Evolutionary conservation across 2,888 invertebrate genomes (phyloP), one percentile per base, ranked within the genome.

Genomic region (Drosophila maculinotata): DNA sequence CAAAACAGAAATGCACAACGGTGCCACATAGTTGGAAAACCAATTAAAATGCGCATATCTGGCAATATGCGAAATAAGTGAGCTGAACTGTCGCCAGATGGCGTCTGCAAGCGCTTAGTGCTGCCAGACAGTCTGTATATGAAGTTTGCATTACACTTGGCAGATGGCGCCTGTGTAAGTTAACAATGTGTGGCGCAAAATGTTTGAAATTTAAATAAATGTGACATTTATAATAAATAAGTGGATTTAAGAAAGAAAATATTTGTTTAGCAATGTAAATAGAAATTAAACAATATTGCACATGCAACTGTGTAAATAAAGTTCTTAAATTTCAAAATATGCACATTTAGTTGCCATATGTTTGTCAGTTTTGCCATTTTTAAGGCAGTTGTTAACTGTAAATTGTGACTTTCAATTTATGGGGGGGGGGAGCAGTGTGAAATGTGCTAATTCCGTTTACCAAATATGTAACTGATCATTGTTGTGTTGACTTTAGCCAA

Each of bases 401-500:
- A 38, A 23, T 25, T 28, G 48, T 31, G 33, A 45, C 17, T 23
- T 15, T 41, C 31, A 54, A 48, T 58, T 69, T 54, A 59, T 69
- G 45, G n/a, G n/a, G n/a, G n/a, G n/a, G n/a, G n/a, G n/a, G 10
- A 12, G 7, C 36, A 42, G 48, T 49, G 56, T 53, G 60, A 80
- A 73, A 58, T 57, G 60, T 63, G 42, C 59, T 58, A 67, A 69
- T 62, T 48, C 52, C 70, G 67, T 67, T 80, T 70, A 66, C 33
- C 49, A 49, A 63, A 71, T 69, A 67, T 76, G 68, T 68, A 70
- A 66, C 63, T 52, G 77, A 87, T 87, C 79, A 80, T 77, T 79
- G 79, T 78, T 71, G 48, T 79, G 80, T 87, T 89, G 84, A 79
- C 77, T 84, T 76, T 72, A 70, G 78, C n/a, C n/a, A 75, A 81